Evolutionary conservation across 2,888 invertebrate species (phyloP).

Genomic region (Mythimna ferrago): DNA sequence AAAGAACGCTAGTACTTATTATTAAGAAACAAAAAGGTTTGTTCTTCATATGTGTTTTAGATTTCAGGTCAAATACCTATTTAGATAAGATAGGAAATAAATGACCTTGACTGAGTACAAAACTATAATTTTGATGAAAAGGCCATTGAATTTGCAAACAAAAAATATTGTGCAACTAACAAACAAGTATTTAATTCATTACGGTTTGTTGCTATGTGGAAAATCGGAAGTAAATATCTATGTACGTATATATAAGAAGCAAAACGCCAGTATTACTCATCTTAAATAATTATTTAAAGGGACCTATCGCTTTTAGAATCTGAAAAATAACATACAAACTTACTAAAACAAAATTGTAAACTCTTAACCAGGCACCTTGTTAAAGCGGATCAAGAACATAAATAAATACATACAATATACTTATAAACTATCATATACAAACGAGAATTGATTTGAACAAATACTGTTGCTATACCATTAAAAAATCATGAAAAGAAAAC

Average conservation of each 20-base stretch:
- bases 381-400: background rate
- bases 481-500: slow-evolving; percentile 24
- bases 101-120: slow-evolving; percentile 4
- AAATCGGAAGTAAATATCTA: background rate
- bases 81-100: slow-evolving; percentile 34
- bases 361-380: background rate
- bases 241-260: background rate
- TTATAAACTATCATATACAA: no score
- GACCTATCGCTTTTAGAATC: background rate
- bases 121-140: background rate
- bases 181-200: background rate
- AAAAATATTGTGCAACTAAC: background rate
- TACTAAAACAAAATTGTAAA: background rate
- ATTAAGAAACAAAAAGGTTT: background rate
- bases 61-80: background rate
- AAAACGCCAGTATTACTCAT: background rate
- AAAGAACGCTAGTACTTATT: background rate
- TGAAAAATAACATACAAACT: background rate
- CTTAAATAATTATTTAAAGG: no score
- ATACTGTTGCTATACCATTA: no score
- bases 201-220: no score
- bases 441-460: no score
- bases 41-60: background rate
- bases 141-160: slow-evolving; percentile 4
- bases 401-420: no score